Evolutionary conservation across 1,140 invertebrate genomes (phyloP).

Genomic region (Listronotus oregonensis): DNA sequence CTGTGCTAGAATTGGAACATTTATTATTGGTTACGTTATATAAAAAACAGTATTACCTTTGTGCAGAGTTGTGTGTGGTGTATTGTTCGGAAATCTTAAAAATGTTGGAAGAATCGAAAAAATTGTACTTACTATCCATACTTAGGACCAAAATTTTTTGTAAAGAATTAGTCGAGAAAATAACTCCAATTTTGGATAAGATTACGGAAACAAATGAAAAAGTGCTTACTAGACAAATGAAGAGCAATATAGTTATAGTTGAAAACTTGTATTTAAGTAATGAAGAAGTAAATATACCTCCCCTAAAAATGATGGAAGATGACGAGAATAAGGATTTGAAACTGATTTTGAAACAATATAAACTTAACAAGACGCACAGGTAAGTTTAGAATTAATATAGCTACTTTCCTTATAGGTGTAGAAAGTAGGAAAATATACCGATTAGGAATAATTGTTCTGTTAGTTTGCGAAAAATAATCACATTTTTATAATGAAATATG

Average conservation of each 20-base stretch:
- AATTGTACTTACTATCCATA: slow-evolving; percentile 43
- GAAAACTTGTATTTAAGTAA: slow-evolving; percentile 39
- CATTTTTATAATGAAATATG: too few species aligned
- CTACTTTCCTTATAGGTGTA: too few species aligned
- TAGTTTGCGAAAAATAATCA: too few species aligned
- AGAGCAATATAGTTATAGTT: slow-evolving; percentile 45
- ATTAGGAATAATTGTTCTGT: too few species aligned
- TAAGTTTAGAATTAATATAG: too few species aligned
- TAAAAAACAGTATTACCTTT: slow-evolving; percentile 49
- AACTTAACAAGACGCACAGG: slow-evolving; percentile 41
- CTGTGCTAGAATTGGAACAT: slow-evolving; percentile 46
- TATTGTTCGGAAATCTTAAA: slow-evolving; percentile 41
- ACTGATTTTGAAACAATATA: slow-evolving; percentile 36
- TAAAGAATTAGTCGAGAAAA: slow-evolving; percentile 27
- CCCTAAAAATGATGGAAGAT: slow-evolving; percentile 3
- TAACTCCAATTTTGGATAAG: slow-evolving; percentile 43
- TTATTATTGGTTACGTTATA: slow-evolving; percentile 46
- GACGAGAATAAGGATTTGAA: slow-evolving; percentile 25
- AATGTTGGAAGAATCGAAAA: slow-evolving; percentile 42
- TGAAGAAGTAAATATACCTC: slow-evolving; percentile 1
- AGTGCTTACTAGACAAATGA: slow-evolving; percentile 8
- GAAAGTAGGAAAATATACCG: too few species aligned
- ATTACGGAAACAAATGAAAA: slow-evolving; percentile 39
- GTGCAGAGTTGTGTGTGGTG: slow-evolving; percentile 49
- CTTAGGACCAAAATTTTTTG: slow-evolving; percentile 46